Evolutionary conservation across 2,888 invertebrate species (phyloP).

Genomic region (Bugulina stolonifera): DNA sequence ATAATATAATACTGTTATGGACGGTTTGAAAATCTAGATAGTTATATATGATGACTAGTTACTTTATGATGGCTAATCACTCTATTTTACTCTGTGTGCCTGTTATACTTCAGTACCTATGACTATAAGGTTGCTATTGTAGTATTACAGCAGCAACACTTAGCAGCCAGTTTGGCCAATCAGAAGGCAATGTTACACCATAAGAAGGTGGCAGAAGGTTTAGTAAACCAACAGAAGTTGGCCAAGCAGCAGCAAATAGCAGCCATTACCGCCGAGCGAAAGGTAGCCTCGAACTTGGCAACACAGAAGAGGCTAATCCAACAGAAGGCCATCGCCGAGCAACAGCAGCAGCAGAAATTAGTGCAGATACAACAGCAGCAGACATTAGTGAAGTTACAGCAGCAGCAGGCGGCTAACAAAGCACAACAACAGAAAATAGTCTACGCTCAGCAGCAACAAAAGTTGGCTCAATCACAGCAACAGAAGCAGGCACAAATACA

Average conservation of each 20-base stretch:
- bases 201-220: conserved; percentile 6
- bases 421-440: not conserved
- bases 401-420: not conserved
- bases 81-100: too few species aligned
- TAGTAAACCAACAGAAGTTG: conserved; percentile 1
- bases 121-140: too few species aligned
- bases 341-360: not conserved
- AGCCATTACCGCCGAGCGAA: conserved; percentile 19
- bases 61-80: too few species aligned
- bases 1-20: too few species aligned
- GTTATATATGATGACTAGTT: too few species aligned
- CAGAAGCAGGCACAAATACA: not conserved
- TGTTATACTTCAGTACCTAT: too few species aligned
- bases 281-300: not conserved
- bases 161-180: not conserved
- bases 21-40: too few species aligned
- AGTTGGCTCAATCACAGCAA: conserved; percentile 10
- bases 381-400: not conserved
- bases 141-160: conserved; percentile 5
- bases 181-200: conserved; percentile 11
- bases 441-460: conserved; percentile 2
- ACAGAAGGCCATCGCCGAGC: not conserved
- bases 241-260: conserved; percentile 20
- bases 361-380: not conserved
- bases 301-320: not conserved